Percentiles rank a stretch among this genome's conserved stretches.
Conservation (phyloP, 2,113 vertebrate species). For the Saguinus midas region DNA sequence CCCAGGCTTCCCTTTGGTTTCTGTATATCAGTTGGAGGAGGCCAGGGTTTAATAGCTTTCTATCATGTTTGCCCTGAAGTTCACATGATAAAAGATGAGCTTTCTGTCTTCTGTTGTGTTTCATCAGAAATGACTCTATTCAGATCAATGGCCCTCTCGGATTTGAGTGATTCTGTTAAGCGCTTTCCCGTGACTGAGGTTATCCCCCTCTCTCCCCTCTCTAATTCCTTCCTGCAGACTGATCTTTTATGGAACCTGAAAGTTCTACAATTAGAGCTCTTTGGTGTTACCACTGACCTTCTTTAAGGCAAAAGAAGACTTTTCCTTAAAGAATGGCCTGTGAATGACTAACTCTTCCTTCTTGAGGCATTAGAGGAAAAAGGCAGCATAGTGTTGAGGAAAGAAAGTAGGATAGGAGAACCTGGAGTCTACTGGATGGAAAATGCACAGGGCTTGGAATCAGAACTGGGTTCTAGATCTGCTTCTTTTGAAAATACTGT, state of each 20-base stretch:
- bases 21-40: neutral
- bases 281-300: neutral
- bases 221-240: neutral
- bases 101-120: neutral
- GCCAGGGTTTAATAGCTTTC: neutral
- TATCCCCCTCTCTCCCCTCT: neutral
- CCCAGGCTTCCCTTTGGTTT: neutral
- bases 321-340: neutral
- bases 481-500: neutral
- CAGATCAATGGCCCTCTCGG: neutral
- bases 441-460: neutral
- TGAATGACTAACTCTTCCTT: neutral
- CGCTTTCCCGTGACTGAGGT: neutral
- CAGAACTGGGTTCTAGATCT: neutral
- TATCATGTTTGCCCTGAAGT: neutral
- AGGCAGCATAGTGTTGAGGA: neutral
- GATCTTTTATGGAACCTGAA: neutral
- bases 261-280: neutral
- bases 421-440: neutral
- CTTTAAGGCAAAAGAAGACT: neutral
- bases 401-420: neutral
- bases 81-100: neutral
- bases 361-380: neutral
- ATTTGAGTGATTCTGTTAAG: neutral
- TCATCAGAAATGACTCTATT: neutral